Conservation (phyloP, 2,113 vertebrate species). For the Lipophrys pholis region DNA sequence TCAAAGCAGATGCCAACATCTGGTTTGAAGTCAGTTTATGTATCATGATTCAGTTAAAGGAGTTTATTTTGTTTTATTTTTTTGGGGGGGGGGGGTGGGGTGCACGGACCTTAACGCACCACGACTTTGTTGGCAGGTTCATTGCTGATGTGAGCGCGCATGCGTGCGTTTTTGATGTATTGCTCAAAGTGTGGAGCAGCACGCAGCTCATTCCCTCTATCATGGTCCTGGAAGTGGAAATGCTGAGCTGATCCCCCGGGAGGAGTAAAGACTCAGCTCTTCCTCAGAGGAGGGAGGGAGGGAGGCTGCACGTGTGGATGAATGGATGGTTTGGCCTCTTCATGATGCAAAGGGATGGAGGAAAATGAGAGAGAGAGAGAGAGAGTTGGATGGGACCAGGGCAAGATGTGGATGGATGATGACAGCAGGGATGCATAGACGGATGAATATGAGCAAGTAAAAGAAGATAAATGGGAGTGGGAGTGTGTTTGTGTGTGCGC, state of each 20-base stretch:
- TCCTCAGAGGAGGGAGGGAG: background rate
- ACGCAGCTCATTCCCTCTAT: slow-evolving; percentile 22
- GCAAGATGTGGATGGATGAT: slow-evolving; percentile 43
- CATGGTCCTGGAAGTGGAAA: slow-evolving; percentile 53
- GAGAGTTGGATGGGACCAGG: slow-evolving; percentile 5
- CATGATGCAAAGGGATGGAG: slow-evolving; percentile 36
- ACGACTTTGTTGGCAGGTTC: slow-evolving; percentile 4
- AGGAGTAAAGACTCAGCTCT: slow-evolving; percentile 28
- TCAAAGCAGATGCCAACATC: slow-evolving; percentile 3
- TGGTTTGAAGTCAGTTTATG: background rate
- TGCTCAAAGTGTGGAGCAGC: slow-evolving; percentile 51
- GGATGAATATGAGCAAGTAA: slow-evolving; percentile 38
- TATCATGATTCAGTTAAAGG: background rate
- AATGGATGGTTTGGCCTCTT: slow-evolving; percentile 49
- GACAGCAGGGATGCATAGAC: slow-evolving; percentile 51
- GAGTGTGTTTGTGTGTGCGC: slow-evolving; percentile 41
- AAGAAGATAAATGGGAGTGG: slow-evolving; percentile 43
- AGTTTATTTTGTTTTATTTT: too few species aligned
- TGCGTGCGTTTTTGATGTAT: slow-evolving; percentile 43
- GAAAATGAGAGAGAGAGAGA: slow-evolving; percentile 16
- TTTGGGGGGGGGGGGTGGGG: too few species aligned
- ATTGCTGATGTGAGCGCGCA: slow-evolving; percentile 14
- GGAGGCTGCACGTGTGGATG: background rate
- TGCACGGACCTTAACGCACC: too few species aligned
- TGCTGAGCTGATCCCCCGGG: slow-evolving; percentile 72